Percentiles rank a stretch among this genome's conserved stretches.
phyloP scores from a whole-genome alignment of 2,113 vertebrate genomes.

The Hydrochoerus hydrochaeris region DNA sequence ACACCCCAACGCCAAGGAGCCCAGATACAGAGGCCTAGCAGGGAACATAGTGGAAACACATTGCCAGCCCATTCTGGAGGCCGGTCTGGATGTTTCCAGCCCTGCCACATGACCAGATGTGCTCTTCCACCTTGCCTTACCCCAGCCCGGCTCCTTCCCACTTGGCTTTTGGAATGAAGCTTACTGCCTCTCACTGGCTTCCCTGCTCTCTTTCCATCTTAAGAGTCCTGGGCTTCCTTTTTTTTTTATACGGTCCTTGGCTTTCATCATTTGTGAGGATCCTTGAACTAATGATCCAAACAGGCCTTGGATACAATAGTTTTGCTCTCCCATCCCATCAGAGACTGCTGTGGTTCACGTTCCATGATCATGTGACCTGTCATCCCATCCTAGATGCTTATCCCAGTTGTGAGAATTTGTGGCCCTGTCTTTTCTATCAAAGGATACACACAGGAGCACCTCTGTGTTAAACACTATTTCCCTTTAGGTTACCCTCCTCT shows the following conservation, averaged over 20 bases:
- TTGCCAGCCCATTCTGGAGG: not conserved
- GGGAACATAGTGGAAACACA: not conserved
- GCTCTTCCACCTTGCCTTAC: not conserved
- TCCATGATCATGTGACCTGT: not conserved
- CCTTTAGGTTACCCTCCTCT: not conserved
- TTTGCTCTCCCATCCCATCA: not conserved
- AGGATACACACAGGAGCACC: not conserved
- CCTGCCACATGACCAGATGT: rapidly evolving
- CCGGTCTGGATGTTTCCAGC: not conserved
- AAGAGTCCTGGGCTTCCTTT: not conserved
- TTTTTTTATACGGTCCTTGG: not conserved
- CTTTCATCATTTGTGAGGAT: not conserved
- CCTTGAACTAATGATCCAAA: not conserved
- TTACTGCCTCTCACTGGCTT: not conserved
- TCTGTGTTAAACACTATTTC: not conserved
- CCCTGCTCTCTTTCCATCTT: not conserved
- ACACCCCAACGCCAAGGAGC: not conserved
- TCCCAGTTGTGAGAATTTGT: not conserved
- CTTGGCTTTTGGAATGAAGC: not conserved
- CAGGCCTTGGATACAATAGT: not conserved
- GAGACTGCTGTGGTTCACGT: not conserved
- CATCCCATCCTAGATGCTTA: not conserved
- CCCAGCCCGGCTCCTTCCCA: not conserved
- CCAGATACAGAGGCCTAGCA: not conserved
- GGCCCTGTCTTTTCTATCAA: not conserved